Evolutionary conservation across 2,888 invertebrate species (phyloP).

Genomic region (Amphipyra tragopoginis): DNA sequence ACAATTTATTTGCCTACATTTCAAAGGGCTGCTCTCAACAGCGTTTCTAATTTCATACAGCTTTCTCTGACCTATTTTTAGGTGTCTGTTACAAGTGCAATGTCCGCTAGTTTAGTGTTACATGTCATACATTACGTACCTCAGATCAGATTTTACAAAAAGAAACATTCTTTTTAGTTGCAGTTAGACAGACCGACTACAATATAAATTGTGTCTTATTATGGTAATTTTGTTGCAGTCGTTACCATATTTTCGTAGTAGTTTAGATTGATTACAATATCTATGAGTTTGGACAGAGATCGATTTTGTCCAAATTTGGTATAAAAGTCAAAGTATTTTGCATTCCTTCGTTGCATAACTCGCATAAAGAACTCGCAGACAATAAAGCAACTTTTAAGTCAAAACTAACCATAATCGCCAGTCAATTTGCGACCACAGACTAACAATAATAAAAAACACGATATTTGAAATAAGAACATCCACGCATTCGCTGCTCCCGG

Average conservation of each 20-base stretch:
- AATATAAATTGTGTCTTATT: constrained; percentile 14
- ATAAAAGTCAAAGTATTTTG: not conserved
- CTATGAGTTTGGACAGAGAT: constrained; percentile 23
- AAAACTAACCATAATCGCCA: too few species aligned
- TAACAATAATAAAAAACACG: not conserved
- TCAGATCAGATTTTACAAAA: constrained; percentile 13
- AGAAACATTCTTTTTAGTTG: not conserved
- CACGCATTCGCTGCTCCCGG: constrained; percentile 16
- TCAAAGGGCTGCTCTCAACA: constrained; percentile 64
- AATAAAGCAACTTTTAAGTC: too few species aligned
- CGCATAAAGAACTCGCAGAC: too few species aligned
- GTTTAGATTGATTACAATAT: constrained; percentile 32
- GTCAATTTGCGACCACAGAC: too few species aligned
- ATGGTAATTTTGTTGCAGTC: constrained; percentile 34
- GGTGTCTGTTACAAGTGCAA: constrained; percentile 71
- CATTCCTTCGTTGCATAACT: too few species aligned
- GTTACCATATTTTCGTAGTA: constrained; percentile 19
- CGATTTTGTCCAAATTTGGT: not conserved
- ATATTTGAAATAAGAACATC: not conserved
- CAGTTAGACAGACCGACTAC: not conserved
- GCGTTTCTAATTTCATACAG: constrained; percentile 73
- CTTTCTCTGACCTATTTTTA: constrained; percentile 82
- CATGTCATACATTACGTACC: constrained; percentile 40
- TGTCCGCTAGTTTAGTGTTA: constrained; percentile 53
- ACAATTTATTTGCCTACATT: constrained; percentile 50